Evolutionary conservation across 2,113 vertebrate genomes (phyloP).

Genomic region (Atrichornis clamosus): DNA sequence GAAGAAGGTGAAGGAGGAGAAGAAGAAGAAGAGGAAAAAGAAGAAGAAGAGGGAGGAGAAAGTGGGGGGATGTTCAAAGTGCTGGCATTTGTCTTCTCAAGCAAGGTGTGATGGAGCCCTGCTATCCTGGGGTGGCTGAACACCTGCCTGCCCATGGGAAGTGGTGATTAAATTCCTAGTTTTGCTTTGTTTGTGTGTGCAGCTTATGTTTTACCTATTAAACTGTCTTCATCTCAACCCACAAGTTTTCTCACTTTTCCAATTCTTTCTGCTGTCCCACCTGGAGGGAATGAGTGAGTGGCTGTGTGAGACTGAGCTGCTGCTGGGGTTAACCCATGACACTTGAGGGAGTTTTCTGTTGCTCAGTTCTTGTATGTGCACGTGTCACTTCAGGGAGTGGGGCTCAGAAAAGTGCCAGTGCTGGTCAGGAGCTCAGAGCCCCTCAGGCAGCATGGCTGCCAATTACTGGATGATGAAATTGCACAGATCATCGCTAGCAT

Average conservation of each 20-base stretch:
- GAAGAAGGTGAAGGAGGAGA: too few relatives aligned
- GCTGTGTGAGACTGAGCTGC: neutral
- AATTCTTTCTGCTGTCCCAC: neutral
- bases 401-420: neutral
- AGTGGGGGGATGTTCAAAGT: fast-evolving
- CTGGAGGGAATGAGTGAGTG: fast-evolving
- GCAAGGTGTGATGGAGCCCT: fast-evolving
- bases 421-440: neutral
- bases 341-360: neutral
- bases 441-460: neutral
- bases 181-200: neutral
- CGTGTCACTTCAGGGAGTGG: fast-evolving
- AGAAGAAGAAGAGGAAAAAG: neutral
- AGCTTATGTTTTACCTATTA: neutral
- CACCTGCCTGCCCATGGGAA: neutral
- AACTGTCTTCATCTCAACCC: neutral
- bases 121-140: neutral
- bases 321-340: neutral
- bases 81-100: neutral
- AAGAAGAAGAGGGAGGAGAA: neutral
- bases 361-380: fast-evolving
- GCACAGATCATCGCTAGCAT: neutral
- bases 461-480: neutral
- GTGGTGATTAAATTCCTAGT: neutral
- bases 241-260: neutral